Percentiles rank a stretch among this genome's conserved stretches.
Conservation (phyloP, 2,888 invertebrate species). For the Drosophila flavopinicola region DNA sequence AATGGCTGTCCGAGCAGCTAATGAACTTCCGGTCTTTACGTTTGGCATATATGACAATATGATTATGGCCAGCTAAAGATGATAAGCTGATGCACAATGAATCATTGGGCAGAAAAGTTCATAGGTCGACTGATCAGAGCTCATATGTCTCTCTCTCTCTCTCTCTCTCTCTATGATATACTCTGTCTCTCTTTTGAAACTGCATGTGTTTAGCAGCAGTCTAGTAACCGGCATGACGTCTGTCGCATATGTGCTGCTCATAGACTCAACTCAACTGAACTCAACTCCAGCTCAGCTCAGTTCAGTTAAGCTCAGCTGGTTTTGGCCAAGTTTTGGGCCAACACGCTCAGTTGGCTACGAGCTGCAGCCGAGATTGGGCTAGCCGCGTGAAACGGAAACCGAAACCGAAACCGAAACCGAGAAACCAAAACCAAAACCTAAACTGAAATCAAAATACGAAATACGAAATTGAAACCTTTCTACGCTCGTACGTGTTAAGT, state of each 20-base stretch:
- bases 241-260: slow-evolving; percentile 29
- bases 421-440: slow-evolving; percentile 23
- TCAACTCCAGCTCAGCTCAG: slow-evolving; percentile 19
- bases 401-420: slow-evolving; percentile 24
- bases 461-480: slow-evolving; percentile 47
- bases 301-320: slow-evolving; percentile 19
- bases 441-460: slow-evolving; percentile 27
- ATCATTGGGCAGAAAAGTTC: slow-evolving; percentile 43
- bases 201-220: slow-evolving; percentile 9
- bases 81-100: slow-evolving; percentile 33
- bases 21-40: slow-evolving; percentile 71
- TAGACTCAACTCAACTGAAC: slow-evolving; percentile 31
- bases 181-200: not conserved
- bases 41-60: not conserved
- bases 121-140: slow-evolving; percentile 21
- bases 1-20: slow-evolving; percentile 28
- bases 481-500: slow-evolving; percentile 62
- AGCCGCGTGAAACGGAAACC: slow-evolving; percentile 64
- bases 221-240: slow-evolving; percentile 48
- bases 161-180: slow-evolving; percentile 1
- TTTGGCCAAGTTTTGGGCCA: slow-evolving; percentile 43
- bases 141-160: not conserved
- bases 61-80: slow-evolving; percentile 5
- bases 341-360: slow-evolving; percentile 68
- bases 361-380: slow-evolving; percentile 74